Evolutionary conservation across 2,113 vertebrate genomes (phyloP).

Genomic region (Rattus rattus): DNA sequence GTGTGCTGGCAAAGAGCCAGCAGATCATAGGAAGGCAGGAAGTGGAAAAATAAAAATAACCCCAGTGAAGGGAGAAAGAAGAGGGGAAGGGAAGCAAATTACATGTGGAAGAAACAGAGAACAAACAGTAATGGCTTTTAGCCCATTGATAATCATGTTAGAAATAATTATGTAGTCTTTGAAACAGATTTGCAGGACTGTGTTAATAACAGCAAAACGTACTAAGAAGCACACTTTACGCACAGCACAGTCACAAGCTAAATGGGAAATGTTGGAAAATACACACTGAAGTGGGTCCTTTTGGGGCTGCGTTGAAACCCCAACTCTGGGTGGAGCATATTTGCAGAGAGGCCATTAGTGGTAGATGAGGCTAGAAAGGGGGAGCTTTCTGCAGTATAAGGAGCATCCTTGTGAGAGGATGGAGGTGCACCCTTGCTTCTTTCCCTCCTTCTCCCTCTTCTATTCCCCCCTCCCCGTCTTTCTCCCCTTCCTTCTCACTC

Average conservation of each 20-base stretch:
- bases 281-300: neutral
- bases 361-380: neutral
- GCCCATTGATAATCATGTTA: neutral
- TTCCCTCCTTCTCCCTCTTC: neutral
- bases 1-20: neutral
- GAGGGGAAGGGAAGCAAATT: neutral
- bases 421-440: neutral
- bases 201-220: neutral
- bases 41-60: constrained; percentile 34
- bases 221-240: neutral
- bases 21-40: neutral
- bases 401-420: neutral
- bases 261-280: neutral
- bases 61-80: neutral
- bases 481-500: neutral
- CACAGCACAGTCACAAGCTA: neutral
- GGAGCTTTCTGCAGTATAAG: neutral
- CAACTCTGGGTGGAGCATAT: neutral
- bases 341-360: neutral
- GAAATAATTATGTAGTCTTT: neutral
- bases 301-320: neutral
- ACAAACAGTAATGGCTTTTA: neutral
- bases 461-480: no score
- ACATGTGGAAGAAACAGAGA: neutral
- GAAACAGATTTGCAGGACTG: neutral